Evolutionary conservation across 2,797 vertebrate species (phyloP).

Genomic region (Botia almorhae): DNA sequence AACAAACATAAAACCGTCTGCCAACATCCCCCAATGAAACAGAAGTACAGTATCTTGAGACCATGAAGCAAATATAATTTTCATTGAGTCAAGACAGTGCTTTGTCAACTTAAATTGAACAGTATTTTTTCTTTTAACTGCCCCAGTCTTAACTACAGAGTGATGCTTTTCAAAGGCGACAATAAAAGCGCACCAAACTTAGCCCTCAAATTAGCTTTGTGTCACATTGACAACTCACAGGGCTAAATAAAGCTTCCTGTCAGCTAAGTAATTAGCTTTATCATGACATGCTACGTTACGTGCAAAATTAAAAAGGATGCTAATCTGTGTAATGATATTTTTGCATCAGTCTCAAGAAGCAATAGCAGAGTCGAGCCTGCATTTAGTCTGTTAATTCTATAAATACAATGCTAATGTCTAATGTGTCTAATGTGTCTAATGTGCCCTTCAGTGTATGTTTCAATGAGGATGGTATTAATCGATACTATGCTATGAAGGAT

Average conservation of each 20-base stretch:
- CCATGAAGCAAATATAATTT: background rate
- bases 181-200: background rate
- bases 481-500: constrained; percentile 67
- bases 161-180: background rate
- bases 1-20: background rate
- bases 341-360: constrained; percentile 6
- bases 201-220: constrained; percentile 21
- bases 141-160: background rate
- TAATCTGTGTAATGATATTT: constrained; percentile 45
- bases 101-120: background rate
- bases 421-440: too few relatives aligned
- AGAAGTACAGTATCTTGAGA: background rate
- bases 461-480: constrained; percentile 69
- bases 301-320: constrained; percentile 35
- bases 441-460: constrained; percentile 65
- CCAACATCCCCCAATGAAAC: background rate
- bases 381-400: constrained; percentile 56
- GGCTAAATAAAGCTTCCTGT: constrained; percentile 16
- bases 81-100: background rate
- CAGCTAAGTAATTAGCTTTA: constrained; percentile 32
- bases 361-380: constrained; percentile 22
- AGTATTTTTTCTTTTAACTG: background rate
- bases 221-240: constrained; percentile 15
- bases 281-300: constrained; percentile 33
- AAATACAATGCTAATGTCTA: constrained; percentile 62